Evolutionary conservation across 2,113 vertebrate species (phyloP), one percentile per base, ranked within the genome.

Genomic region (Neopipo cinnamomea): DNA sequence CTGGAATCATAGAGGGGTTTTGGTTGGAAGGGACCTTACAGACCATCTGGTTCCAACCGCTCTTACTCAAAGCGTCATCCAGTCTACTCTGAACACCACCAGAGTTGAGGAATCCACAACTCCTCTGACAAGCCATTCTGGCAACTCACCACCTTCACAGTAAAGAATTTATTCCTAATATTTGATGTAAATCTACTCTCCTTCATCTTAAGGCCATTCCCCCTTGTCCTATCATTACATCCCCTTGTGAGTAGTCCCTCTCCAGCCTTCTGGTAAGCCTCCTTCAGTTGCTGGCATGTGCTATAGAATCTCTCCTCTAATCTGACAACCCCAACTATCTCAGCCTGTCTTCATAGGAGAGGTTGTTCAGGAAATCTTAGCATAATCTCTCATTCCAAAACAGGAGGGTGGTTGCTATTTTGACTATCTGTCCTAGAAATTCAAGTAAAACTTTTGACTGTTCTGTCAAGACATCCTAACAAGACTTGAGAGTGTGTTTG

Each of bases 51-150:
- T 44, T 59, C 15, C 23, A 44, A 2, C 7, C 39, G 5, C 4
- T 67, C 9, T n/a, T 28, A 33, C 52, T n/a, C 61, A 66, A 37
- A 28, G 67, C 3, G 8, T 7, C 44, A 52, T 24, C 37, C 46
- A 59, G 23, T 24, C 39, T 72, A 11, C 17, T 56, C 41, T 49
- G 30, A 31, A 7, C n/a, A 24, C 8, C 14, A 28, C 61, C 23
- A 44, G 44, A 58, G 33, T 59, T 0, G 0, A 3, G 22, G 27
- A 37, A 20, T 11, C 22, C 28, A 20, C 61, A 39, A 1, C 23
- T 52, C 46, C 46, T 25, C 61, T 46, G 24, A 20, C 33, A 46
- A 12, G 10, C 18, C 11, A 7, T 6, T 3, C 12, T 44, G 39
- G 28, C 11, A 11, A 20, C 15, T 59, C 27, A 46, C 2, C 10